These are phyloP conservation scores for Drosophila melanica DNA, from an alignment of 1,140 invertebrate species.

Conservation along the genomic window DNA sequence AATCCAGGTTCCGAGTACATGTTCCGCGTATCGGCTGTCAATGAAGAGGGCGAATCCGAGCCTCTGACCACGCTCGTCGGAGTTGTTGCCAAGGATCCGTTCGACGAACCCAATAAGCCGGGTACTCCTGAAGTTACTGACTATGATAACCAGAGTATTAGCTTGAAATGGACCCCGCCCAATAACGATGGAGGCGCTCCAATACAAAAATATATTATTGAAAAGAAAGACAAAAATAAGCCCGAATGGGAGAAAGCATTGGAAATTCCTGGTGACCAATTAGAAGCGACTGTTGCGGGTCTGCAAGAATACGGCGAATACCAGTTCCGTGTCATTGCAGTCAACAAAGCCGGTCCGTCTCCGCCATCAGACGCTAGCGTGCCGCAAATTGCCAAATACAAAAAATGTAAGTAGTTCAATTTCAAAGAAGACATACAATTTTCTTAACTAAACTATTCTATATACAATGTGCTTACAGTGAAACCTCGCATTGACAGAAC, in stretches of 20 bases:
- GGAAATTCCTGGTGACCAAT: constrained; percentile 92
- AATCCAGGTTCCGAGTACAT: constrained; percentile 97
- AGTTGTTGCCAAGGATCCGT: constrained; percentile 98
- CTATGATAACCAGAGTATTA: constrained; percentile 96
- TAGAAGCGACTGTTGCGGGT: constrained; percentile 92
- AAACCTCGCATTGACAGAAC: constrained; percentile 98
- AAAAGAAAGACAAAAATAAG: constrained; percentile 97
- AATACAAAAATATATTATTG: constrained; percentile 98
- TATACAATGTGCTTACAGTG: constrained; percentile 84
- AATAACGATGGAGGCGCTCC: constrained; percentile 96
- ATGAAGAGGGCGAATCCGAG: constrained; percentile 98
- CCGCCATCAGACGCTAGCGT: constrained; percentile 97
- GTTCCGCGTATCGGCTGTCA: constrained; percentile 97
- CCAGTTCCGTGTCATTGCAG: constrained; percentile 97
- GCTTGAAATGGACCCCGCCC: constrained; percentile 97
- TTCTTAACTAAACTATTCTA: neutral
- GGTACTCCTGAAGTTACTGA: constrained; percentile 95
- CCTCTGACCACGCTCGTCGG: constrained; percentile 93
- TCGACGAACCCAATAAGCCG: constrained; percentile 93
- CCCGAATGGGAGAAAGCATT: constrained; percentile 96
- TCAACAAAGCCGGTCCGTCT: constrained; percentile 98
- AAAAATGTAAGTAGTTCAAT: constrained; percentile 88
- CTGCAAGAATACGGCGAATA: constrained; percentile 96
- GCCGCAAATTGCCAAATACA: constrained; percentile 95
- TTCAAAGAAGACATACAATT: neutral